Conservation (phyloP, 1,140 invertebrate genomes). For the Ceratosolen solmsi region DNA sequence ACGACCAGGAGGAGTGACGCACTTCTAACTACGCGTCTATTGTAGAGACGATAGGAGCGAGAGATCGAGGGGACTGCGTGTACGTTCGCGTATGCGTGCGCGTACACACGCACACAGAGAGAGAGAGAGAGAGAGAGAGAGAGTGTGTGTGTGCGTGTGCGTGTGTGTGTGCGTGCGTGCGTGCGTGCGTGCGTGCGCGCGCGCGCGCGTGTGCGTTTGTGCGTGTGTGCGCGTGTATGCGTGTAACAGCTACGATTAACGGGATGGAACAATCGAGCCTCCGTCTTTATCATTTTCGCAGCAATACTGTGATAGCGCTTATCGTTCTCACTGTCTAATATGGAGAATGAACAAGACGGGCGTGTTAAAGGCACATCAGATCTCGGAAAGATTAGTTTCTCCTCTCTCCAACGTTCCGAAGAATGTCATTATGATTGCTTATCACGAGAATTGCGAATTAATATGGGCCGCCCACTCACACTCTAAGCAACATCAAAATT, state of each 20-base stretch:
- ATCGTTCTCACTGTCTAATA: background rate
- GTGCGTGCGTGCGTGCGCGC: no score
- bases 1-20: background rate
- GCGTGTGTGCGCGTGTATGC: background rate
- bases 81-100: no score
- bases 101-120: no score
- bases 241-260: background rate
- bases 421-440: background rate
- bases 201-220: no score
- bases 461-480: no score
- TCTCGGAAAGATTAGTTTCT: background rate
- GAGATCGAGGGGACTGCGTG: no score
- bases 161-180: no score
- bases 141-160: no score
- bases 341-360: no score
- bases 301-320: background rate
- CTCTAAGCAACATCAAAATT: no score
- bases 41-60: no score
- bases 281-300: constrained; percentile 5
- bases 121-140: no score
- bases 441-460: background rate
- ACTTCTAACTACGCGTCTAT: background rate
- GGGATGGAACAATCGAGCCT: constrained; percentile 11
- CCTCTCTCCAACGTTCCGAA: background rate
- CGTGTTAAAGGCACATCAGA: background rate